Evolutionary conservation across 2,113 vertebrate species (phyloP), one percentile per base, ranked within the genome.

Genomic region (Oreocharis arfaki): DNA sequence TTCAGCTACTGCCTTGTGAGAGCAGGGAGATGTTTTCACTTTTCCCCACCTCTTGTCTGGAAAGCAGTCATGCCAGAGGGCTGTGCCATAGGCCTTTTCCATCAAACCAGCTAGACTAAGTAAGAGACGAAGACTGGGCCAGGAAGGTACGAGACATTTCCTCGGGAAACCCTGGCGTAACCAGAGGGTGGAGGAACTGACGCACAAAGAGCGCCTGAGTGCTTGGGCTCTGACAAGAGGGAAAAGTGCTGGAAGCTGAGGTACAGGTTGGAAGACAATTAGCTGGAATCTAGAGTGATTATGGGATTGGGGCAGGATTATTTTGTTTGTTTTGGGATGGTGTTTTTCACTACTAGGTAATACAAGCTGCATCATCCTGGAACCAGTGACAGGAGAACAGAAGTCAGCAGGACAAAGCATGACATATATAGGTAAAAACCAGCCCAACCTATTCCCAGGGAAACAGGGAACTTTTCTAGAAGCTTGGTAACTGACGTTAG

Each of bases 351-450:
- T 2, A 73, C 13, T 12, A 63, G 22, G 26, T 39, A 71, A 82
- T 7, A 71, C 4, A 86, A 68, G 49, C 3, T n/a, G 15, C 32
- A 37, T 30, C 74, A 74, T 18, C 61, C 27, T 3, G 6, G 64
- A 92, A 77, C 8, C 19, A 74, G 33, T 88, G 5, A 42, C 0
- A 49, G 1, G 19, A 87, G 11, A 57, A 60, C 35, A 24, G 7
- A 21, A 87, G 33, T 2, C 44, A 24, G 41, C 20, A 77, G 35
- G 30, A 67, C 21, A 50, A 53, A 55, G 39, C 55, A 24, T 5
- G 1, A 59, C 4, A 6, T 6, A 14, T 0, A 5, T 7, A 74
- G 0, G 0, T 30, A 63, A 65, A 65, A 63, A 21, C 0, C 50
- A 84, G 50, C 68, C 33, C 41, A 67, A 35, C 3, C 22, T 35